A percentile compares a stretch with the other conserved stretches of the same genome.
phyloP scores from a whole-genome alignment of 1,140 invertebrate genomes.

The Luehdorfia chinensis region DNA sequence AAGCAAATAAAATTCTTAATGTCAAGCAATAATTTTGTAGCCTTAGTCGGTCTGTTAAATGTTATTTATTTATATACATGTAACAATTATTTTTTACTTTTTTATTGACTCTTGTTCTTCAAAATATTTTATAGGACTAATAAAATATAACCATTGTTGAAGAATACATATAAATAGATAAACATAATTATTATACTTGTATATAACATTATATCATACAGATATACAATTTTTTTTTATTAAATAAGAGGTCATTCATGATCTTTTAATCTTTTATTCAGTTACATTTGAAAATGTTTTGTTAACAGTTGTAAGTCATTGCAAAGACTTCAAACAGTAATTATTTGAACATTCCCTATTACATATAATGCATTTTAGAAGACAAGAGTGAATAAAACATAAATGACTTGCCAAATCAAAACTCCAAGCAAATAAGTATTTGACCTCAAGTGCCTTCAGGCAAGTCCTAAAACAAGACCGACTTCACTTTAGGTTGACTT shows the following conservation, averaged over 20 bases:
- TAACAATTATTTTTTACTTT: neutral
- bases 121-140: neutral
- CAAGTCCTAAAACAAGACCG: constrained; percentile 55
- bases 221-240: too few relatives aligned
- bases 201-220: too few relatives aligned
- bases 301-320: too few relatives aligned
- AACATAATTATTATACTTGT: too few relatives aligned
- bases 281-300: too few relatives aligned
- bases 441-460: constrained; percentile 70
- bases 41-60: constrained; percentile 53
- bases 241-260: too few relatives aligned
- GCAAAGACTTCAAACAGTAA: too few relatives aligned
- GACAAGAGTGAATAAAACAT: constrained; percentile 6
- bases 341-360: too few relatives aligned
- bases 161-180: too few relatives aligned
- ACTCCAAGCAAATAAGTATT: constrained; percentile 48
- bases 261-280: too few relatives aligned
- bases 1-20: constrained; percentile 22
- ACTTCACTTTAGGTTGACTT: constrained; percentile 31
- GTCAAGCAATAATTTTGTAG: constrained; percentile 62
- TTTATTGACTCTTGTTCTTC: constrained; percentile 1
- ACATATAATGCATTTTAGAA: too few relatives aligned
- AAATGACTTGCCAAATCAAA: constrained; percentile 51
- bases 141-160: too few relatives aligned
- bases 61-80: neutral